Conservation (phyloP, 2,797 vertebrate genomes). For the Hafferia zeledoni region DNA sequence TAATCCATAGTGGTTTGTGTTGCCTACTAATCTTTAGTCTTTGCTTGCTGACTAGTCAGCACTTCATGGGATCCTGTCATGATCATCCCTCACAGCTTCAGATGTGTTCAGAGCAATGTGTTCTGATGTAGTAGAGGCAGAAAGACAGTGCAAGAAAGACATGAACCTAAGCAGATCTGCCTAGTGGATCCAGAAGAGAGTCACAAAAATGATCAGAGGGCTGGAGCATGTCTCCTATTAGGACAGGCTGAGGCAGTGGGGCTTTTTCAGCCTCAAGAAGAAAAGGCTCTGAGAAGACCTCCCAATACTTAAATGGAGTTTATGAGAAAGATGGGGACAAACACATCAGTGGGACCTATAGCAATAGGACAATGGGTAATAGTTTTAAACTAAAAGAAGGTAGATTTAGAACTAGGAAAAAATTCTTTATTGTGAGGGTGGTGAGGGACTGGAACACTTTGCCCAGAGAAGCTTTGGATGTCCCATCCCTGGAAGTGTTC, state of each 20-base stretch:
- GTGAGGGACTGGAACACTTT: neutral
- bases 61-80: neutral
- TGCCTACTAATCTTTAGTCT: neutral
- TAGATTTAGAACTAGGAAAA: neutral
- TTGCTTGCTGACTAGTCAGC: neutral
- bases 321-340: neutral
- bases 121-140: neutral
- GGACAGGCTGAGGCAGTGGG: neutral
- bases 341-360: neutral
- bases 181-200: neutral
- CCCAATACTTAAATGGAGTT: neutral
- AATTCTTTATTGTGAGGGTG: accelerated
- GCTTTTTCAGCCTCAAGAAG: neutral
- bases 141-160: neutral
- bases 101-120: neutral
- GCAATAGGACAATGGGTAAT: neutral
- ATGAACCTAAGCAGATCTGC: neutral
- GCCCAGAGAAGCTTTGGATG: neutral
- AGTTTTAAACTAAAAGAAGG: neutral
- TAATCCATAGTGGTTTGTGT: neutral
- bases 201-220: neutral
- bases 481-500: neutral
- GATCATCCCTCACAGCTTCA: neutral
- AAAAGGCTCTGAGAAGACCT: neutral
- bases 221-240: neutral